These are phyloP conservation scores for Mya arenaria DNA, from an alignment of 1,140 invertebrate species.

Conservation along the genomic window DNA sequence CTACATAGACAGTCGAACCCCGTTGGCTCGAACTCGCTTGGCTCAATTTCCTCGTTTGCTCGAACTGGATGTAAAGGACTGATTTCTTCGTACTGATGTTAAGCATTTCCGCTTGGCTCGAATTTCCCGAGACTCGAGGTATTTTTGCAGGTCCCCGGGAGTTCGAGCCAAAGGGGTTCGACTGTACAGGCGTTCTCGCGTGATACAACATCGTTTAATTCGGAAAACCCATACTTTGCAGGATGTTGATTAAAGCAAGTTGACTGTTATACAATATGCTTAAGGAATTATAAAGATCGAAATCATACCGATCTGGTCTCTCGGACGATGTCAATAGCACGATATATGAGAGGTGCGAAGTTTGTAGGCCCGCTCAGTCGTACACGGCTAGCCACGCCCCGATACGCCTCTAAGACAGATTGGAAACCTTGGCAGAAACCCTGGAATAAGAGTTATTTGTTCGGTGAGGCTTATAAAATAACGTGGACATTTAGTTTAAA, in stretches of 20 bases:
- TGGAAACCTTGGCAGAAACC: constrained; percentile 66
- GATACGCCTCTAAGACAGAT: constrained; percentile 65
- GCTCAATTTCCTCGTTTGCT: neutral
- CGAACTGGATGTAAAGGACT: neutral
- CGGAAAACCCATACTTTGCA: neutral
- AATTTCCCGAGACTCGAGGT: neutral
- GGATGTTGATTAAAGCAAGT: neutral
- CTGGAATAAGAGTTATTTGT: too few relatives aligned
- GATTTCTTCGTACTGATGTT: too few relatives aligned
- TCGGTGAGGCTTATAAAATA: too few relatives aligned
- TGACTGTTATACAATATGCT: neutral
- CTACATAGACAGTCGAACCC: neutral
- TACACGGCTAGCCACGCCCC: constrained; percentile 70
- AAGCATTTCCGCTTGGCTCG: too few relatives aligned
- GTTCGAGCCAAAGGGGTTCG: neutral
- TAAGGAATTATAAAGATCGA: neutral
- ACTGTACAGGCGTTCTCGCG: neutral
- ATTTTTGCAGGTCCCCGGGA: neutral
- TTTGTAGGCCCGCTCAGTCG: constrained; percentile 82
- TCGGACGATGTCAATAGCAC: constrained; percentile 79
- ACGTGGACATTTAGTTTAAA: too few relatives aligned
- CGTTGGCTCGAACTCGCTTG: neutral
- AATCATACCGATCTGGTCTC: constrained; percentile 64
- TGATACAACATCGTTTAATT: neutral
- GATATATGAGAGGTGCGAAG: constrained; percentile 81